Evolutionary conservation across 2,888 invertebrate species (phyloP).

Genomic region (Dasypogon diadema): DNA sequence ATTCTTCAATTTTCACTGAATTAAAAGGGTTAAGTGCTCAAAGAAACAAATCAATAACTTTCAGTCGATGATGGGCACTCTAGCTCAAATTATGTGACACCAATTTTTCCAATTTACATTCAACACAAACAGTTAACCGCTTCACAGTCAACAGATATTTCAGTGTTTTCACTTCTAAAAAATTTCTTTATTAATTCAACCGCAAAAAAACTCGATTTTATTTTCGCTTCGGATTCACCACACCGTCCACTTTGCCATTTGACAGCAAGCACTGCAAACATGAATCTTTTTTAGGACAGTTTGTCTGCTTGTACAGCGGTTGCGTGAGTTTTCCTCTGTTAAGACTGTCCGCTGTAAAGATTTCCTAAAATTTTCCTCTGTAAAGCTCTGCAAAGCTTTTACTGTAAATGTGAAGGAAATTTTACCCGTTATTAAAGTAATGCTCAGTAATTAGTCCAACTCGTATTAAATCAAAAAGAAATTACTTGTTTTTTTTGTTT

Average conservation of each 20-base stretch:
- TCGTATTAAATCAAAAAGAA: too few relatives aligned
- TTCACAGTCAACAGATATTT: not conserved
- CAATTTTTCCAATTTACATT: not conserved
- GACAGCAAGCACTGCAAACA: conserved; percentile 38
- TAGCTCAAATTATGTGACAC: not conserved
- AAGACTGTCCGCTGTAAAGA: conserved; percentile 12
- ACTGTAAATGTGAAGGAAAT: not conserved
- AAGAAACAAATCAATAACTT: conserved; percentile 31
- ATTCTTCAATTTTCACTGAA: conserved; percentile 17
- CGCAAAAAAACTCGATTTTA: conserved; percentile 1
- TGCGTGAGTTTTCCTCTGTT: conserved; percentile 4
- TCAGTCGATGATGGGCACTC: conserved; percentile 1
- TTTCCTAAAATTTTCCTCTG: not conserved
- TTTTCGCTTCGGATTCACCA: not conserved
- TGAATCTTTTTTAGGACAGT: conserved; percentile 15
- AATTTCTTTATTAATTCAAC: not conserved
- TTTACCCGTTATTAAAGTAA: too few relatives aligned
- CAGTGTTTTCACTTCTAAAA: not conserved
- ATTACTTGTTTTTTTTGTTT: too few relatives aligned
- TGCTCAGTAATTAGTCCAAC: too few relatives aligned
- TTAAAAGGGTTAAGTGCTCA: conserved; percentile 7
- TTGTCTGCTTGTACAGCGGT: conserved; percentile 24
- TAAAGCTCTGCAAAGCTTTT: conserved; percentile 33
- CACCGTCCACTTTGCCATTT: conserved; percentile 23
- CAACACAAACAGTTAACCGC: not conserved